These are phyloP conservation scores for Anhinga anhinga DNA, from an alignment of 2,113 vertebrate genomes.

Conservation along the genomic window DNA sequence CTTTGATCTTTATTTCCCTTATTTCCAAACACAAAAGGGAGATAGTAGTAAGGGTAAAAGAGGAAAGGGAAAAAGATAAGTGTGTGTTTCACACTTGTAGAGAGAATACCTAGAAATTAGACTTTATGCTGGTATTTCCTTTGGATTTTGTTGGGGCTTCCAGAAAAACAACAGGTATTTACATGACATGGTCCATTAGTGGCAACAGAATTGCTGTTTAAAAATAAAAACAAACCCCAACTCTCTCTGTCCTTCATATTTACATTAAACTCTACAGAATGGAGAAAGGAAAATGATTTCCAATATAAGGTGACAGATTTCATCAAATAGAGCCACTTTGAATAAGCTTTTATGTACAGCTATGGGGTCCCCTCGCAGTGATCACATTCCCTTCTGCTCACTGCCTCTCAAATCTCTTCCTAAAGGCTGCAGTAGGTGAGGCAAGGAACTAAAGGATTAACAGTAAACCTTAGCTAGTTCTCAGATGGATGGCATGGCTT, in stretches of 20 bases:
- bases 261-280: not conserved
- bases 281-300: not conserved
- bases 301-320: not conserved
- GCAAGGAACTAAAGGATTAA: not conserved
- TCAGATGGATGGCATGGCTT: not conserved
- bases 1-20: not conserved
- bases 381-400: not conserved
- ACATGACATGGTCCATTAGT: not conserved
- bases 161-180: not conserved
- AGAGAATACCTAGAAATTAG: not conserved
- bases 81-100: not conserved
- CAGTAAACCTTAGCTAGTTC: not conserved
- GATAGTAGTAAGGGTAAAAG: not conserved
- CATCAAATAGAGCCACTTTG: not conserved
- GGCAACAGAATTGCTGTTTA: not conserved
- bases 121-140: not conserved
- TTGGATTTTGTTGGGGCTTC: not conserved
- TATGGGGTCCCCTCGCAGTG: rapidly evolving
- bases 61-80: not conserved
- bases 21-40: not conserved
- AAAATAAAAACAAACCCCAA: not conserved
- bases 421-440: not conserved
- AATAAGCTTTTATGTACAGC: not conserved
- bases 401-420: not conserved
- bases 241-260: not conserved